phyloP scores from a whole-genome alignment of 1,140 invertebrate genomes.

The Pseudachorutes palmiensis region DNA sequence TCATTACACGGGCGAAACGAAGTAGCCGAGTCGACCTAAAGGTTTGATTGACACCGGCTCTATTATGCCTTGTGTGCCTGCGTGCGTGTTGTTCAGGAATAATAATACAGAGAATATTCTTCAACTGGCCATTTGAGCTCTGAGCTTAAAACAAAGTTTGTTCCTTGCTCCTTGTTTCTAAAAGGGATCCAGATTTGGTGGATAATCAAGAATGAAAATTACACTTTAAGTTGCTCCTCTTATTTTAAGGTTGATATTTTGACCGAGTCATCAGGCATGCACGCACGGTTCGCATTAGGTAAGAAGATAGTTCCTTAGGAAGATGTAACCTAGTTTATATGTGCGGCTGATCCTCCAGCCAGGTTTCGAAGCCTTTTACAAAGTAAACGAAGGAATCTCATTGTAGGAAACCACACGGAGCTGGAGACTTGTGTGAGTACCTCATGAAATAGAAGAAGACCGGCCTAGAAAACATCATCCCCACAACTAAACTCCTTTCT shows the following conservation, averaged over 20 bases:
- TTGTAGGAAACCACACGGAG: not conserved
- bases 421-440: not conserved
- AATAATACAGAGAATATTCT: too few relatives aligned
- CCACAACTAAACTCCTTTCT: too few relatives aligned
- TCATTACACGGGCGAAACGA: too few relatives aligned
- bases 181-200: too few relatives aligned
- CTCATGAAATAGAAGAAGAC: not conserved
- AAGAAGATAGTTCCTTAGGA: not conserved
- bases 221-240: not conserved
- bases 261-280: not conserved
- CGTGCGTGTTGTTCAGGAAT: too few relatives aligned
- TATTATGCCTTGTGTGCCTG: too few relatives aligned
- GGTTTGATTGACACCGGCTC: too few relatives aligned
- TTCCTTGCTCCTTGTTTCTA: too few relatives aligned
- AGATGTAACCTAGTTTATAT: not conserved
- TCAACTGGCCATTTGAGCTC: too few relatives aligned
- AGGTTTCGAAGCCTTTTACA: not conserved
- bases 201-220: not conserved
- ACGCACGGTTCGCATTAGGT: not conserved
- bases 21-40: too few relatives aligned
- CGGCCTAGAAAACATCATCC: too few relatives aligned
- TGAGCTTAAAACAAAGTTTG: too few relatives aligned
- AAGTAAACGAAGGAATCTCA: conserved; percentile 1
- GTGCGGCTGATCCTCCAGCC: not conserved
- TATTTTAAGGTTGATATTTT: not conserved